Evolutionary conservation across 2,888 invertebrate species (phyloP).

Genomic region (Hanleya hanleyi): DNA sequence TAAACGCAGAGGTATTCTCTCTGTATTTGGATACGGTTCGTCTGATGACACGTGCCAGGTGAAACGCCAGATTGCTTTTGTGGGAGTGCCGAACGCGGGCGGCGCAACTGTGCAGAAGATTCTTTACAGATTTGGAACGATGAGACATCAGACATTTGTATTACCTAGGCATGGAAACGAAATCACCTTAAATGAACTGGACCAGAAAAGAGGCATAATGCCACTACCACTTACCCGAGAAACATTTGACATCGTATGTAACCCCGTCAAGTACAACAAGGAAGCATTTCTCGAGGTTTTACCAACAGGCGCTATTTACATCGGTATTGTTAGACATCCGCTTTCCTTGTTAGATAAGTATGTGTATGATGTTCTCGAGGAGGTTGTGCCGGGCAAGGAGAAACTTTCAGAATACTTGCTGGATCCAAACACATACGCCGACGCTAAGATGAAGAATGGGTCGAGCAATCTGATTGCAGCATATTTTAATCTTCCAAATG

Average conservation of each 20-base stretch:
- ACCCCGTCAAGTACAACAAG: constrained; percentile 49
- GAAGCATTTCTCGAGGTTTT: constrained; percentile 33
- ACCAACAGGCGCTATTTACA: constrained; percentile 42
- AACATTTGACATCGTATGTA: constrained; percentile 50
- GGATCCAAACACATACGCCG: neutral
- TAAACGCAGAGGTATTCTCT: too few species aligned
- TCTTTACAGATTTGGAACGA: constrained; percentile 43
- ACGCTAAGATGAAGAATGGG: neutral
- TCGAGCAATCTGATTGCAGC: neutral
- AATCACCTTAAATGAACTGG: constrained; percentile 35
- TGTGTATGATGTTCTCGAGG: neutral
- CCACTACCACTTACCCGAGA: constrained; percentile 29
- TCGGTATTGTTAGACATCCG: constrained; percentile 52
- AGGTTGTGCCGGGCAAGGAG: neutral
- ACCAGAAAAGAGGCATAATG: constrained; percentile 32
- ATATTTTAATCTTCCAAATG: neutral
- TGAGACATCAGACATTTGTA: constrained; percentile 42
- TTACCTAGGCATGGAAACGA: constrained; percentile 37
- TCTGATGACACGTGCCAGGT: too few species aligned
- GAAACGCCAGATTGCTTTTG: constrained; percentile 46
- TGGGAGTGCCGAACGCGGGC: constrained; percentile 52
- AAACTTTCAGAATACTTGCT: neutral
- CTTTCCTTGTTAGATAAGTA: neutral
- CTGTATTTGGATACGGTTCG: too few species aligned
- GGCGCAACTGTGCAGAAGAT: constrained; percentile 49